Evolutionary conservation across 1,140 invertebrate genomes (phyloP), one percentile per base, ranked within the genome.

Genomic region (Drosophila tropicalis): DNA sequence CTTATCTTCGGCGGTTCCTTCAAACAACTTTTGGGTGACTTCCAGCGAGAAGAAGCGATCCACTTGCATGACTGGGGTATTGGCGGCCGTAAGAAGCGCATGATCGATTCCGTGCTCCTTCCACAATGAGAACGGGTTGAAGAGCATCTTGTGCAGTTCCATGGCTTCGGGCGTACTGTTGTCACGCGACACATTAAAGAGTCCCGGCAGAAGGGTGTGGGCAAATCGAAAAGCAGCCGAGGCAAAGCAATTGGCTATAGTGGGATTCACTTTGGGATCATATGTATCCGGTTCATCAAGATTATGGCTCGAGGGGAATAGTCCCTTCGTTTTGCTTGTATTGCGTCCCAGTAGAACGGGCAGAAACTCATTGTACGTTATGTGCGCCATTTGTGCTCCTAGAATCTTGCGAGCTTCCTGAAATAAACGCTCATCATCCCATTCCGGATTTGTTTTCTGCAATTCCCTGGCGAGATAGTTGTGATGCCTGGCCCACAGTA

Each of bases 141-240:
- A 97, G 17, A 97, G 93, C 94, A 97, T 96, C 86, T 95, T 95
- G 76, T 96, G 96, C 34, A 97, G 93, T 79, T 96, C 95, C 5
- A 96, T 91, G 78, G 95, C 95, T 67, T 95, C 94, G 0, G 94
- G 92, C 25, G 94, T 95, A 22, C 93, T 94, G 0, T 94, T 93
- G 1, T 93, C 92, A 60, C 94, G 93, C 0, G 95, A 93, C 54
- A 95, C 92, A 90, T 95, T 95, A 79, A 97, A 95, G 63, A 97
- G 91, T 10, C 94, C 94, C 76, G 95, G 95, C 63, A 98, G 91
- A 3, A 98, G 91, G 0, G 97, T 97, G 84, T 99, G 98, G 0
- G 97, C 98, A 89, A 99, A 99, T 64, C 97, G 93, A 84, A 97
- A 98, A 1, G 96, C 98, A 2, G 98, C 95, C 0, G 97, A 94